These are phyloP conservation scores for Drosophila nigritarsus DNA, from an alignment of 2,888 invertebrate genomes.

Conservation along the genomic window DNA sequence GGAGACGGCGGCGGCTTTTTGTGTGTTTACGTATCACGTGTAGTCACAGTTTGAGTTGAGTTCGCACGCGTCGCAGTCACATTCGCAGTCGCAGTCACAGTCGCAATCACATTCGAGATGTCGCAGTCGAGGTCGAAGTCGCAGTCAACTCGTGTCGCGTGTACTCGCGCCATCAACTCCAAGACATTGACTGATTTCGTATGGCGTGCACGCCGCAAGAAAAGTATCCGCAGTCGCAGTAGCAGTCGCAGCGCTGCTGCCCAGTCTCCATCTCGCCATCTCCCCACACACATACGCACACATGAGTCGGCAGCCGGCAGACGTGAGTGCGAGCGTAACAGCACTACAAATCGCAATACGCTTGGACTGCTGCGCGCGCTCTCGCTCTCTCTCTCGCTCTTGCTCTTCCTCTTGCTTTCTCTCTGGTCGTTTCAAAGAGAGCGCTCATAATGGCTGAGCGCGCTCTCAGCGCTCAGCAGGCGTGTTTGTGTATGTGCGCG, in stretches of 20 bases:
- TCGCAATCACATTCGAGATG: conserved; percentile 8
- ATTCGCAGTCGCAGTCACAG: conserved; percentile 43
- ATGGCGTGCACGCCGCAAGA: conserved; percentile 80
- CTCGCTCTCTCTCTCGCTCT: conserved; percentile 33
- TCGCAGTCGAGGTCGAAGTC: conserved; percentile 39
- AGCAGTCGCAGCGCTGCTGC: conserved; percentile 40
- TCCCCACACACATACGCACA: conserved; percentile 15
- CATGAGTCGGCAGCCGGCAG: conserved; percentile 10
- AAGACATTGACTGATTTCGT: conserved; percentile 83
- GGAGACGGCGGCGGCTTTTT: conserved; percentile 17
- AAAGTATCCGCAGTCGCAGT: conserved; percentile 67
- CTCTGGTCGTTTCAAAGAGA: conserved; percentile 19
- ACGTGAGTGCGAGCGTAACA: conserved; percentile 48
- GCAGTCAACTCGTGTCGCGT: conserved; percentile 76
- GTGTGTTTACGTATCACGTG: conserved; percentile 34
- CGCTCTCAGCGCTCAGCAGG: conserved; percentile 17
- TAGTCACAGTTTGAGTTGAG: conserved; percentile 32
- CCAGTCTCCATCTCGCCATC: conserved; percentile 54
- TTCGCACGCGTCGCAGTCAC: conserved; percentile 27
- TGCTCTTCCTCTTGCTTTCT: conserved; percentile 31
- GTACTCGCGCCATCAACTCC: conserved; percentile 83
- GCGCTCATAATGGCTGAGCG: conserved; percentile 51
- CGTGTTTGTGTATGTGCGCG: conserved; percentile 12
- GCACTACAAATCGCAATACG: conserved; percentile 33
- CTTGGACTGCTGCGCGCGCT: conserved; percentile 21